Conservation (phyloP, 2,113 vertebrate species). For the Salvelinus fontinalis region DNA sequence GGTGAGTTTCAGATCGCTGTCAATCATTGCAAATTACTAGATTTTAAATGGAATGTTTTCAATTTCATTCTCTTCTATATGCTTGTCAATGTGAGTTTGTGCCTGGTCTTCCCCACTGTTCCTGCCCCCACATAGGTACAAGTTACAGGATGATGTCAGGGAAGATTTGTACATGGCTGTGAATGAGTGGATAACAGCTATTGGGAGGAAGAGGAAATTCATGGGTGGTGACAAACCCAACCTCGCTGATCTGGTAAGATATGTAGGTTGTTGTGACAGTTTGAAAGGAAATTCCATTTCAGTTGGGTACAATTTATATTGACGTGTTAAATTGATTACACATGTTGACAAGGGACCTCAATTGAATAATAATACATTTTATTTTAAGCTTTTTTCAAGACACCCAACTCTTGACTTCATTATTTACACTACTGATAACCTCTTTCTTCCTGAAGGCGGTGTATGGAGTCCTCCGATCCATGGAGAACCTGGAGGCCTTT, state of each 20-base stretch:
- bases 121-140: constrained; percentile 73
- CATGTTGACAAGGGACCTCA: background rate
- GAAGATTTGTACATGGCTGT: constrained; percentile 90
- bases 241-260: constrained; percentile 91
- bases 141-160: constrained; percentile 86
- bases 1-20: constrained; percentile 66
- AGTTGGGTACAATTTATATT: too few species aligned
- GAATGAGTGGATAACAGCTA: constrained; percentile 87
- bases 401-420: too few species aligned
- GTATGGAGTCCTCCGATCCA: constrained; percentile 90
- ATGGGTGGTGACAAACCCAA: constrained; percentile 91
- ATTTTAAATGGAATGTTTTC: too few species aligned
- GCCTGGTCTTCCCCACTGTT: background rate
- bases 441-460: constrained; percentile 77
- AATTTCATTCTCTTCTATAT: background rate
- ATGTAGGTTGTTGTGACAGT: too few species aligned
- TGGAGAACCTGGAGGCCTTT: constrained; percentile 93
- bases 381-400: background rate
- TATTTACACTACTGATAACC: background rate
- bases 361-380: too few species aligned
- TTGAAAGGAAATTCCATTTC: too few species aligned
- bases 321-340: background rate
- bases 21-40: too few species aligned
- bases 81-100: background rate
- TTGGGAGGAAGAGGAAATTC: constrained; percentile 87